phyloP scores from a whole-genome alignment of 2,888 invertebrate species.

The Arctia plantaginis region DNA sequence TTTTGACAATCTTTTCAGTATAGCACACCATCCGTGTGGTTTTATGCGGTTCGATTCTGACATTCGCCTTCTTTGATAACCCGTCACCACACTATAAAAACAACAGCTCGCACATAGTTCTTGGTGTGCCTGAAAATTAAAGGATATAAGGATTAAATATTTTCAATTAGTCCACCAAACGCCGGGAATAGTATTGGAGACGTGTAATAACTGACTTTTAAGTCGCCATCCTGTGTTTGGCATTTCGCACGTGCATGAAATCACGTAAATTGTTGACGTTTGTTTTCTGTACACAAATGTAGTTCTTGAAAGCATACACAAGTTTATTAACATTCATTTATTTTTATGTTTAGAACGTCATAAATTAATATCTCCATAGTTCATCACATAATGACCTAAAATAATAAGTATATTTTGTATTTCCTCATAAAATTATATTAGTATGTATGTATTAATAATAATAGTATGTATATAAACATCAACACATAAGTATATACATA shows the following conservation, averaged over 20 bases:
- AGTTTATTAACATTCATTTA: constrained; percentile 17
- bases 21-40: neutral
- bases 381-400: no score
- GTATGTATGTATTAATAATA: no score
- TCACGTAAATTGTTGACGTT: constrained; percentile 34
- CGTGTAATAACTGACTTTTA: constrained; percentile 6
- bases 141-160: neutral
- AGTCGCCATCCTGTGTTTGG: constrained; percentile 25
- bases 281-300: constrained; percentile 25
- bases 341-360: constrained; percentile 10
- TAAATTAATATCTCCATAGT: neutral
- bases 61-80: neutral
- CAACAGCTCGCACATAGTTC: no score
- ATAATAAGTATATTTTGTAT: no score
- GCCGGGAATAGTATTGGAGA: neutral
- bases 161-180: neutral
- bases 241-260: constrained; percentile 30
- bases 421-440: no score
- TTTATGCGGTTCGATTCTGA: neutral
- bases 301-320: constrained; percentile 14
- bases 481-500: no score
- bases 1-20: neutral
- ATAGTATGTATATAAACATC: no score
- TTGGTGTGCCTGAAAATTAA: no score
- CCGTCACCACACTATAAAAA: no score